A percentile compares a stretch with the other conserved stretches of the same genome.
Evolutionary conservation across 1,140 invertebrate species (phyloP).

Genomic region (Camponotus vicinus): DNA sequence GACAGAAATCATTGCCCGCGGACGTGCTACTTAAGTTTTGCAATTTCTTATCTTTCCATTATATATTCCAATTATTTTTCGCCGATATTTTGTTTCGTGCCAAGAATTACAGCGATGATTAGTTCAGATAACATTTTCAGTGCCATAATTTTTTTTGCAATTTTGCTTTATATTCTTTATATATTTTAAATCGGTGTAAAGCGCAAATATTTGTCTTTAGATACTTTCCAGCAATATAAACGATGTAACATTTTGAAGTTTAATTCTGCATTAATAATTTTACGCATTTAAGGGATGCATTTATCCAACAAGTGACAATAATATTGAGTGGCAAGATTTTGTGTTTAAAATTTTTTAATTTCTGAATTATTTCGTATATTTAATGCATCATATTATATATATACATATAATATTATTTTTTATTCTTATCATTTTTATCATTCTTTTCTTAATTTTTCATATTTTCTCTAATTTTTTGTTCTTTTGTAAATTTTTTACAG

Average conservation of each 20-base stretch:
- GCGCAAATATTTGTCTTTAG: neutral
- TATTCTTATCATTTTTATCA: neutral
- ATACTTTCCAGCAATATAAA: neutral
- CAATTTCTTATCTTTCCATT: neutral
- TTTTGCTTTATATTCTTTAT: neutral
- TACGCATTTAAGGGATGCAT: neutral
- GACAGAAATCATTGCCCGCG: slow-evolving; percentile 22
- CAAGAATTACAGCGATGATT: neutral
- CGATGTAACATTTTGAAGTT: neutral
- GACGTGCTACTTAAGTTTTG: slow-evolving; percentile 7
- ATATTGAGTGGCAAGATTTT: neutral
- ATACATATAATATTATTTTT: too few relatives aligned
- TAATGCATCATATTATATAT: neutral
- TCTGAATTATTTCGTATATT: neutral
- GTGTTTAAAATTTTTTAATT: slow-evolving; percentile 5
- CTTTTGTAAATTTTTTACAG: neutral
- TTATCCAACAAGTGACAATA: neutral
- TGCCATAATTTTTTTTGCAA: neutral
- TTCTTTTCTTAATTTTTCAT: neutral
- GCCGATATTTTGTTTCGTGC: neutral
- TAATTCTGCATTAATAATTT: neutral
- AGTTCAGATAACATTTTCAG: slow-evolving; percentile 18
- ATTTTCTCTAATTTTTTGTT: neutral
- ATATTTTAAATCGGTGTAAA: neutral
- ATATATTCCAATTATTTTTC: neutral